phyloP scores from a whole-genome alignment of 2,797 vertebrate species.

The Simalia tracyae region DNA sequence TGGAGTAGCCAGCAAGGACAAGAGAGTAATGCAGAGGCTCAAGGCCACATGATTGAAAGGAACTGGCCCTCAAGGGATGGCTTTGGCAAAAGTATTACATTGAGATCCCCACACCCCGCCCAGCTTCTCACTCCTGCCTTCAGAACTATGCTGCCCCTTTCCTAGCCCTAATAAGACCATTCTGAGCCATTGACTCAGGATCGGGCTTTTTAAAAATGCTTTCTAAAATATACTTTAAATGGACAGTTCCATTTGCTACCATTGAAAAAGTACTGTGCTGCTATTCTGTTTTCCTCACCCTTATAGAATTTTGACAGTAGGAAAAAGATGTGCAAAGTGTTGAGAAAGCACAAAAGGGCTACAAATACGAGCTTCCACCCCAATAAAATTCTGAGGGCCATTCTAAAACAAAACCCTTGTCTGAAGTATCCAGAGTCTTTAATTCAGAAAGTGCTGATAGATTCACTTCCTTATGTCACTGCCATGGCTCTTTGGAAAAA shows the following conservation, averaged over 20 bases:
- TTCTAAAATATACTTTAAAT: neutral
- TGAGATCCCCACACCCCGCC: neutral
- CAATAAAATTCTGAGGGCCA: neutral
- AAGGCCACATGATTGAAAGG: neutral
- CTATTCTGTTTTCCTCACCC: neutral
- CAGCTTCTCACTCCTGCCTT: neutral
- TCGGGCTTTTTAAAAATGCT: neutral
- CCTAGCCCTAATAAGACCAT: neutral
- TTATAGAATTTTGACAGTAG: neutral
- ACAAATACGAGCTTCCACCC: neutral
- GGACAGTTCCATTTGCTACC: neutral
- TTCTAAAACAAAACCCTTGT: neutral
- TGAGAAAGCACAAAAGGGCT: neutral
- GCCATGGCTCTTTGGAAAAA: neutral
- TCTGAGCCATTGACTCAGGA: neutral
- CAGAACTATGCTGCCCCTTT: neutral
- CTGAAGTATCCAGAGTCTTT: neutral
- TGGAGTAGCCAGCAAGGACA: neutral
- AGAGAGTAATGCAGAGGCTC: neutral
- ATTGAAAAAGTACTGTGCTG: neutral
- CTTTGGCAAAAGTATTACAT: neutral
- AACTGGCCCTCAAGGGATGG: neutral
- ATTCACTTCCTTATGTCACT: neutral
- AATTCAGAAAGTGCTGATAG: neutral
- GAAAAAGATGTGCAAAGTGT: neutral